A percentile compares a stretch with the other conserved stretches of the same genome.
Conservation (phyloP, 2,113 vertebrate species). For the Heterotis niloticus region DNA sequence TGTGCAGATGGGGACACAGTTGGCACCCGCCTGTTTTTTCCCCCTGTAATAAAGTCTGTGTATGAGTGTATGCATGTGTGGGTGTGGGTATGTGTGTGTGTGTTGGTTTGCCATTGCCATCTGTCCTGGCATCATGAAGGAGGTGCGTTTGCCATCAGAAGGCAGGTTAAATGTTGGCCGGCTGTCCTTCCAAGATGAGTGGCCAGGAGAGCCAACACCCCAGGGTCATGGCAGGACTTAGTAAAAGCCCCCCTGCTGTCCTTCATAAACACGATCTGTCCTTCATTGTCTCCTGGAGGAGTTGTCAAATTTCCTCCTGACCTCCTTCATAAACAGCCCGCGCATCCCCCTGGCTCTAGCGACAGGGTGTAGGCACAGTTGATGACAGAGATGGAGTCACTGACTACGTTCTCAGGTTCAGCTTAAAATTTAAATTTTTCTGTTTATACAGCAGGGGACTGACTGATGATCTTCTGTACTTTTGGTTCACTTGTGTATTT, state of each 20-base stretch:
- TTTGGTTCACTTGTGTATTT: neutral
- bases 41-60: too few species aligned
- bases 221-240: too few species aligned
- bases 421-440: too few species aligned
- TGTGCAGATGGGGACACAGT: slow-evolving; percentile 5
- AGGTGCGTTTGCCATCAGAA: neutral
- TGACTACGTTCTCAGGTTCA: too few species aligned
- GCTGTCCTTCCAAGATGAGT: neutral
- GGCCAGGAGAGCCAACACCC: neutral
- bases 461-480: neutral
- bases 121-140: neutral
- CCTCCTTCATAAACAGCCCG: slow-evolving; percentile 1
- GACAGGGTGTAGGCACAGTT: neutral
- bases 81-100: slow-evolving; percentile 5
- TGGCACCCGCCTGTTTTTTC: neutral
- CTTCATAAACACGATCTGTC: slow-evolving; percentile 9
- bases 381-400: neutral
- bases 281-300: neutral
- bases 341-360: neutral
- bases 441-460: neutral
- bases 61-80: neutral
- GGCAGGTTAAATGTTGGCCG: neutral
- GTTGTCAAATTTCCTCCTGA: neutral
- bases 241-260: neutral
- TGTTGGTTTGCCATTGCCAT: neutral